Conservation (phyloP, 2,797 vertebrate genomes). For the Cichlasoma orientale region DNA sequence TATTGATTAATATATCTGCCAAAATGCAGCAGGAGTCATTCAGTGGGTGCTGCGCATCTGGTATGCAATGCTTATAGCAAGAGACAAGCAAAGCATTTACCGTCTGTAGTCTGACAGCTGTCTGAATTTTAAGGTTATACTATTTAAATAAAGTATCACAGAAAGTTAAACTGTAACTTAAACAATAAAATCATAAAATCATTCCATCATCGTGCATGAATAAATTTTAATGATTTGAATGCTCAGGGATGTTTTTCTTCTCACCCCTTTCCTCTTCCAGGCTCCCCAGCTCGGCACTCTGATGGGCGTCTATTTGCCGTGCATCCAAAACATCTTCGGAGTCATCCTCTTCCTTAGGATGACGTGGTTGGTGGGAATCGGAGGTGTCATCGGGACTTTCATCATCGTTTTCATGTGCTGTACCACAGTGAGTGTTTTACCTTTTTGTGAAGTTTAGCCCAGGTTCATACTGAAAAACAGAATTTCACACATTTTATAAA, state of each 20-base stretch:
- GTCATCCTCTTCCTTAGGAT: conserved; percentile 98
- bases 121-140: conserved; percentile 1
- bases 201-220: background rate
- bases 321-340: conserved; percentile 98
- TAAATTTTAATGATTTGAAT: background rate
- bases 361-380: conserved; percentile 97
- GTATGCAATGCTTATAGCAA: background rate
- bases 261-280: conserved; percentile 38
- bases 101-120: background rate
- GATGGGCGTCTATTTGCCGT: conserved; percentile 98
- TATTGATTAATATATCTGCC: conserved; percentile 20
- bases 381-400: conserved; percentile 95
- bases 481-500: background rate
- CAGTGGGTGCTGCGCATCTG: conserved; percentile 35
- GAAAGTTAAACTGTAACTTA: background rate
- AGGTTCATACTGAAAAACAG: conserved; percentile 11
- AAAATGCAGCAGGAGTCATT: conserved; percentile 38
- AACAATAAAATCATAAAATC: background rate
- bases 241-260: background rate
- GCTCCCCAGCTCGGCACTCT: conserved; percentile 91
- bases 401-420: conserved; percentile 97
- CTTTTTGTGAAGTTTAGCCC: background rate
- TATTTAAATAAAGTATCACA: background rate
- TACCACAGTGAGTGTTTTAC: conserved; percentile 87
- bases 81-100: background rate